Evolutionary conservation across 2,797 vertebrate genomes (phyloP), one percentile per base, ranked within the genome.

Genomic region (Sciurus carolinensis): DNA sequence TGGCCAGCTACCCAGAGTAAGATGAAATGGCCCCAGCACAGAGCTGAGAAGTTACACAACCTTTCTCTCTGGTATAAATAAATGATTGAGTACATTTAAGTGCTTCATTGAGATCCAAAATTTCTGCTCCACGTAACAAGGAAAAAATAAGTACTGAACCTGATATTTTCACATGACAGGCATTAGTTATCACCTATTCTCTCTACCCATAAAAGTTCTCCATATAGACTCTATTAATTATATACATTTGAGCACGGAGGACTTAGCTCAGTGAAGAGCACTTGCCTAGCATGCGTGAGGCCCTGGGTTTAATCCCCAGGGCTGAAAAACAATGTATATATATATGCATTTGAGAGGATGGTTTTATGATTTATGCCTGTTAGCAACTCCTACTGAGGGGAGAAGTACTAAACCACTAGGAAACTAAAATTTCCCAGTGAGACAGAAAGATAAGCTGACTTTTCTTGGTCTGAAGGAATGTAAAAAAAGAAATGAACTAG

Each of bases 31-130:
- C n/a, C 79, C 93, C 54, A 71, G 20, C n/a, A n/a, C 17, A 28
- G 24, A 24, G 26, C 71, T 82, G 39, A 90, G 84, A 81, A 44
- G 20, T 82, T 89, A 67, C 44, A 42, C 44, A 95, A 18, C 6
- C 14, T 73, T 79, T 87, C 67, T 66, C 14, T 95, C 28, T 87
- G 30, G 39, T 93, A 91, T 73, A 73, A 93, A 90, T 36, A 91
- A 84, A 85, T 30, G 44, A 57, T 57, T 57, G 7, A 87, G 36
- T 80, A 26, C 59, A 86, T 39, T 82, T 95, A 86, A 85, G 44
- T 77, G 20, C 9, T 94, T 82, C 11, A 11, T 88, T 95, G 66
- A 94, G 18, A 66, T 75, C 86, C 26, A 75, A 90, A 87, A 77
- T 9, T 81, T 81, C 20, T 90, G 12, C 93, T 20, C 52, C 67